phyloP scores from a whole-genome alignment of 2,113 vertebrate genomes.

The Pipa parva region DNA sequence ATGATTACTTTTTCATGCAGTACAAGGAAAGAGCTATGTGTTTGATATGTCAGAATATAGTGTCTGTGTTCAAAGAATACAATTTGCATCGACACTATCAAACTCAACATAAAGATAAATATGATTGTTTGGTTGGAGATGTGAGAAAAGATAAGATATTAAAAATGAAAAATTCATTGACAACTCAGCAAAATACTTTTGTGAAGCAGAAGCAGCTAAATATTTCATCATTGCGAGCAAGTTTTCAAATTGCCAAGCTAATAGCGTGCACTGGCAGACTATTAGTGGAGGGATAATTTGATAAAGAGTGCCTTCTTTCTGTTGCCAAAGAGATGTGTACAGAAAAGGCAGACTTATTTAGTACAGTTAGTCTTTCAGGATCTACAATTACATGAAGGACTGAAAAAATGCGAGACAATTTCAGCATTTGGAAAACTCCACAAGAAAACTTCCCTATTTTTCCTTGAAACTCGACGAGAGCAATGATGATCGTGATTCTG shows the following conservation, averaged over 20 bases:
- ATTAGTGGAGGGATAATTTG: neutral
- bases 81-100: neutral
- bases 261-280: neutral
- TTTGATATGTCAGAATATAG: too few relatives aligned
- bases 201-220: slow-evolving; percentile 13
- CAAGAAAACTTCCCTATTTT: slow-evolving; percentile 34
- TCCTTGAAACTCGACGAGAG: slow-evolving; percentile 23
- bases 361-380: neutral
- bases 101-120: neutral
- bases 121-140: slow-evolving; percentile 7
- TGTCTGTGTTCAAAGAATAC: neutral
- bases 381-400: neutral
- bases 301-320: neutral
- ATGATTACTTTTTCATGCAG: too few relatives aligned
- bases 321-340: too few relatives aligned
- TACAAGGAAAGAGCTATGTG: too few relatives aligned
- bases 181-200: slow-evolving; percentile 4
- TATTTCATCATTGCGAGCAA: slow-evolving; percentile 16
- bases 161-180: neutral
- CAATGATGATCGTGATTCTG: slow-evolving; percentile 31
- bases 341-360: neutral
- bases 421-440: slow-evolving; percentile 11
- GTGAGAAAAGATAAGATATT: neutral
- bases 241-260: slow-evolving; percentile 7
- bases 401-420: slow-evolving; percentile 9